Evolutionary conservation across 2,797 vertebrate species (phyloP).

Genomic region (Urocyon cinereoargenteus): DNA sequence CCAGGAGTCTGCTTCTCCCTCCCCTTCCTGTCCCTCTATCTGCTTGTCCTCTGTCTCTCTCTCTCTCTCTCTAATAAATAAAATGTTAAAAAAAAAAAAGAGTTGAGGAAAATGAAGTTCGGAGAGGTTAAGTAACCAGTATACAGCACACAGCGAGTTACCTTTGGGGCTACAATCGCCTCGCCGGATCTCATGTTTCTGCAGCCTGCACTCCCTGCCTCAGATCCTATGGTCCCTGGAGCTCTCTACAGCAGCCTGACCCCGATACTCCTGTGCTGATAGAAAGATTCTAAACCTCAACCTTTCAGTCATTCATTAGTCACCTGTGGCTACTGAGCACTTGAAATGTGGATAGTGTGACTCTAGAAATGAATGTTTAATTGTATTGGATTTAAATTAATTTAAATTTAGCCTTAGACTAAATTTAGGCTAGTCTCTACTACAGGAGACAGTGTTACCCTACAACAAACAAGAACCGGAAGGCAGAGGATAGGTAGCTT

Average conservation of each 20-base stretch:
- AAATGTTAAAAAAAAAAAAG: not conserved
- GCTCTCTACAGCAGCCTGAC: not conserved
- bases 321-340: not conserved
- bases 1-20: not conserved
- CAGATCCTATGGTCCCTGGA: not conserved
- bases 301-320: not conserved
- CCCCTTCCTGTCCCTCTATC: not conserved
- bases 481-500: not conserved
- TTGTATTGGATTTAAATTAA: conserved; percentile 2
- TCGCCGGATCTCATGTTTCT: fast-evolving
- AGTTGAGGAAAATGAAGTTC: not conserved
- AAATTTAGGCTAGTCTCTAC: not conserved
- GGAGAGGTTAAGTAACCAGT: not conserved
- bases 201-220: fast-evolving
- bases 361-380: not conserved
- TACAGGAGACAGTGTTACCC: not conserved
- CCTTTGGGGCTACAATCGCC: not conserved
- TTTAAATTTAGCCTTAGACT: not conserved
- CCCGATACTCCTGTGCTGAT: fast-evolving
- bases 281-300: not conserved
- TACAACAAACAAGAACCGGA: not conserved
- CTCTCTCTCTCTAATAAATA: not conserved
- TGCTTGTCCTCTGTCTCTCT: not conserved
- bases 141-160: not conserved
- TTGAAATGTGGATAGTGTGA: not conserved